These are phyloP conservation scores for Teleopsis dalmanni DNA, from an alignment of 1,140 invertebrate species.

Conservation along the genomic window DNA sequence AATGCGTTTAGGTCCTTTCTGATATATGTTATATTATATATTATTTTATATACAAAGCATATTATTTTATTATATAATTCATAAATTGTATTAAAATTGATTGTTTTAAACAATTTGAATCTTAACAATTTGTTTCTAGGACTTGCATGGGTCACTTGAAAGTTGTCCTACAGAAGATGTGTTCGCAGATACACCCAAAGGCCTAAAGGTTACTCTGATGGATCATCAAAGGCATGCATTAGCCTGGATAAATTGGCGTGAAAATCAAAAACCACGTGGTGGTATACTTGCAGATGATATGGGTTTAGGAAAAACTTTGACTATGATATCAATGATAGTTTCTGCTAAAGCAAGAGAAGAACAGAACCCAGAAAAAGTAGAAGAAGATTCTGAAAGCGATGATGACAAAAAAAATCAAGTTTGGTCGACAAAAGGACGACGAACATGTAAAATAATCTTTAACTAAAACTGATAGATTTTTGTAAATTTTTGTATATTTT, in stretches of 20 bases:
- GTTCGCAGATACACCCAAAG: conserved; percentile 54
- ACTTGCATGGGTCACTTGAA: conserved; percentile 63
- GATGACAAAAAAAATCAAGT: conserved; percentile 34
- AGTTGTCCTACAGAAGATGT: conserved; percentile 56
- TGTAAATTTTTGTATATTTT: not conserved
- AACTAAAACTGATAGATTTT: too few relatives aligned
- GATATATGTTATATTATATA: not conserved
- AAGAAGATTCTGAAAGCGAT: conserved; percentile 31
- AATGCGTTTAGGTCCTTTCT: not conserved
- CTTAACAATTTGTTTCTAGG: conserved; percentile 40
- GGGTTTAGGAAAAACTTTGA: conserved; percentile 88
- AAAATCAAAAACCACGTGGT: conserved; percentile 71
- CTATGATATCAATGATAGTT: conserved; percentile 78
- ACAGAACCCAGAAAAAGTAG: conserved; percentile 22
- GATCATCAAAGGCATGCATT: conserved; percentile 80
- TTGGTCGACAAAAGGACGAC: conserved; percentile 34
- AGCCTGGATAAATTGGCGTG: conserved; percentile 83
- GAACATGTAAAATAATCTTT: conserved; percentile 5
- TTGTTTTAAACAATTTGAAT: not conserved
- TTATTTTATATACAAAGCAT: not conserved
- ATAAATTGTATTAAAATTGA: not conserved
- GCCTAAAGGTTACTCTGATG: conserved; percentile 66
- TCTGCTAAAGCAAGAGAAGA: conserved; percentile 33
- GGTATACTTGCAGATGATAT: conserved; percentile 87
- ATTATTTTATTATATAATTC: not conserved